These are phyloP conservation scores for Orcinus orca DNA, from an alignment of 2,113 vertebrate species.

Conservation along the genomic window DNA sequence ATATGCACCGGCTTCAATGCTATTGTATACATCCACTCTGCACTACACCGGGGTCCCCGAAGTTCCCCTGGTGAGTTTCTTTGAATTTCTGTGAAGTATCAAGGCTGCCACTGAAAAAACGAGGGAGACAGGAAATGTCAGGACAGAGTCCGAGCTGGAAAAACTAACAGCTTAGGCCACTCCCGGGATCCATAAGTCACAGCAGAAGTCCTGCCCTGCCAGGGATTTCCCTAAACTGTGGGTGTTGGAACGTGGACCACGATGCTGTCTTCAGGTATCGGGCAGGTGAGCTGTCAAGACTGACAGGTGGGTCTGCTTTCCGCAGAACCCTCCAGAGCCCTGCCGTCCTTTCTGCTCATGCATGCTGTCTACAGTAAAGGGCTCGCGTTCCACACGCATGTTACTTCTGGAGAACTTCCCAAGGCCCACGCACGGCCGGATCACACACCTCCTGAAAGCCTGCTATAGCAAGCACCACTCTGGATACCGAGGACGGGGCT, in stretches of 20 bases:
- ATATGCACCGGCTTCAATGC: fast-evolving
- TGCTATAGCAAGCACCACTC: fast-evolving
- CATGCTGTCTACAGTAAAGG: neutral
- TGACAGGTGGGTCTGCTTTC: too few species aligned
- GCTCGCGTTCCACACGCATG: neutral
- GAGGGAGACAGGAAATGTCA: neutral
- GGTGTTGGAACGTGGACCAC: too few species aligned
- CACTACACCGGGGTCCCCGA: fast-evolving
- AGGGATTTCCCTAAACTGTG: neutral
- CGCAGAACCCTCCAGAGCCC: neutral
- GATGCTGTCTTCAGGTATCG: neutral
- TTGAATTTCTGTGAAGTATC: neutral
- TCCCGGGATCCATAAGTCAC: neutral
- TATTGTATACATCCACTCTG: fast-evolving
- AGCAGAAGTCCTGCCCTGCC: neutral
- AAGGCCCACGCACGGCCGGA: fast-evolving
- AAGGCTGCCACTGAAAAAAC: neutral
- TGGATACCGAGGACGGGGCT: too few species aligned
- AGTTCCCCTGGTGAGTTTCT: neutral
- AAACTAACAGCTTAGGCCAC: neutral
- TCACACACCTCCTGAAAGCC: neutral
- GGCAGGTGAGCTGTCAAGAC: neutral
- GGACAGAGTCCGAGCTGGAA: too few species aligned
- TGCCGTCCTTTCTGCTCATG: fast-evolving
- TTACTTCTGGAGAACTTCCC: neutral